Conservation (phyloP, 2,888 invertebrate species). For the Heliconius charithonia region DNA sequence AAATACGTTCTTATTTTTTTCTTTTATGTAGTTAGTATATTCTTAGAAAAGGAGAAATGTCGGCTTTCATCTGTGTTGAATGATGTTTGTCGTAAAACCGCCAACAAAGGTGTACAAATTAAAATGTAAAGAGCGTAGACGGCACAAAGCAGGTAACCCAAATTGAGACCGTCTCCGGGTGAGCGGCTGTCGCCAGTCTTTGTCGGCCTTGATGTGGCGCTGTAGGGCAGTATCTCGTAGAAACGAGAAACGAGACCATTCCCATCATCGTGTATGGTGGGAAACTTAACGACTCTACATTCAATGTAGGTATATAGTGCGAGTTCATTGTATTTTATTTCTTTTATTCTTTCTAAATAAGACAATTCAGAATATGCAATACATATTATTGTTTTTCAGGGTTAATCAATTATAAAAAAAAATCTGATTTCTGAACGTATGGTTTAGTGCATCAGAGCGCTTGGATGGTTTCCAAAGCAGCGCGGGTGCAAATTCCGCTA, state of each 20-base stretch:
- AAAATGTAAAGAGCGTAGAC: conserved; percentile 46
- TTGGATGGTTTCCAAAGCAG: no score
- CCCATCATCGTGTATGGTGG: conserved; percentile 67
- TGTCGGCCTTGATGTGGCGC: conserved; percentile 69
- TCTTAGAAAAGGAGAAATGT: conserved; percentile 16
- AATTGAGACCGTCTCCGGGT: conserved; percentile 68
- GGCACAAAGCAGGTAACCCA: conserved; percentile 60
- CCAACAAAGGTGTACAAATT: conserved; percentile 36
- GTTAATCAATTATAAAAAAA: neutral
- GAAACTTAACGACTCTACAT: conserved; percentile 60
- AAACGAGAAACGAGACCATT: conserved; percentile 66
- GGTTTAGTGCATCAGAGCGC: no score
- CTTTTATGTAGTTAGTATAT: neutral
- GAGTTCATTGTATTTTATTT: conserved; percentile 28
- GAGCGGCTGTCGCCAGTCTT: conserved; percentile 64
- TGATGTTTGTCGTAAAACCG: conserved; percentile 19
- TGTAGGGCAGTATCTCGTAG: conserved; percentile 68
- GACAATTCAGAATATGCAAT: neutral
- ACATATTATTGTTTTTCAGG: neutral
- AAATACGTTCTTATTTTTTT: neutral
- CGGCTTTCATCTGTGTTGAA: conserved; percentile 1
- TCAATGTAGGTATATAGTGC: conserved; percentile 23
- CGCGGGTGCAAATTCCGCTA: no score
- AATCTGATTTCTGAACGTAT: neutral
- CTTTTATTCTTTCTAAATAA: conserved; percentile 29